A percentile compares a stretch with the other conserved stretches of the same genome.
Evolutionary conservation across 2,888 invertebrate genomes (phyloP).

Genomic region (Tenthredo distinguenda): DNA sequence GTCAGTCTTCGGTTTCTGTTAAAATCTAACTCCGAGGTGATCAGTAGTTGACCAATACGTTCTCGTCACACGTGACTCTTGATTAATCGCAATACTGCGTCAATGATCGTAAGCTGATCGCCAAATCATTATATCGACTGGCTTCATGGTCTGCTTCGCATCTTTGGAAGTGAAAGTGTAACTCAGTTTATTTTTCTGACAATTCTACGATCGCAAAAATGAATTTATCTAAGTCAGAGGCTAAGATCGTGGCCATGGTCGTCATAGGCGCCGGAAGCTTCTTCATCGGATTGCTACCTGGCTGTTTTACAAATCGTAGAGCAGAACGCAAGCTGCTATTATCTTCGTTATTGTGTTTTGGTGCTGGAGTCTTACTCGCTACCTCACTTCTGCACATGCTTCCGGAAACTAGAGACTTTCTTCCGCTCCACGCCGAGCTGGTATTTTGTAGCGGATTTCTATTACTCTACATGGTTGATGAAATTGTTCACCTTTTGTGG

Average conservation of each 20-base stretch:
- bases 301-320: slow-evolving; percentile 82
- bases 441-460: slow-evolving; percentile 86
- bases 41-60: background rate
- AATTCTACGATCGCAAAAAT: slow-evolving; percentile 4
- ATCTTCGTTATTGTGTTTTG: slow-evolving; percentile 88
- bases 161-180: background rate
- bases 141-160: background rate
- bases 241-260: slow-evolving; percentile 85
- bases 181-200: background rate
- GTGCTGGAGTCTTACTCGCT: slow-evolving; percentile 89
- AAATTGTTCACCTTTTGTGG: slow-evolving; percentile 85
- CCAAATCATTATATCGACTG: background rate
- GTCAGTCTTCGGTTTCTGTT: background rate
- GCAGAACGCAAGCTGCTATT: slow-evolving; percentile 81
- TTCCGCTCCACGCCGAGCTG: slow-evolving; percentile 83
- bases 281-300: slow-evolving; percentile 85
- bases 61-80: background rate
- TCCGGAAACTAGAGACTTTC: slow-evolving; percentile 86
- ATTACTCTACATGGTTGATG: slow-evolving; percentile 86
- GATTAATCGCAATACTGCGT: background rate
- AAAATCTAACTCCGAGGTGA: background rate
- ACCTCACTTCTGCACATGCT: slow-evolving; percentile 90
- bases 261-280: slow-evolving; percentile 86
- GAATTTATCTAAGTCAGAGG: slow-evolving; percentile 72
- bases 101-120: background rate